Evolutionary conservation across 2,888 invertebrate species (phyloP), one percentile per base, ranked within the genome.

Genomic region (Carterocephalus palaemon): DNA sequence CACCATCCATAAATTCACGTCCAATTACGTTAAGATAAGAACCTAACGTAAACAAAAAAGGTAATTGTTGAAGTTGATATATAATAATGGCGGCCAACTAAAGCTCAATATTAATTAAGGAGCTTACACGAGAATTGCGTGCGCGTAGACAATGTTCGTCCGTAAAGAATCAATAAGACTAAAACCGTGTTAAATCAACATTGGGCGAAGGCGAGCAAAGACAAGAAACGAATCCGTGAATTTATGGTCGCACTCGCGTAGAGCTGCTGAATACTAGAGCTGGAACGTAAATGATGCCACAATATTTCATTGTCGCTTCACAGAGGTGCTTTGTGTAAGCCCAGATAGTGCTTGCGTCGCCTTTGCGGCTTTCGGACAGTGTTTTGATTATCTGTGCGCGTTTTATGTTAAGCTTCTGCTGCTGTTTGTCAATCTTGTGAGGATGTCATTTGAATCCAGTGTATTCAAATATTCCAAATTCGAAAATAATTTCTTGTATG

Each of bases 151-250:
- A 82, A 74, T 74, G 67, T 74, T 69, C 70, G 78, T n/a, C 76
- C 76, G 80, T 83, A 85, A 85, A 85, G 84, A 85, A 86, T 86
- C 86, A 85, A 86, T 86, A 86, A 81, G 73, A 80, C 83, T 85
- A 84, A 85, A 85, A 84, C 84, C 81, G 74, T 80, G 85, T 82
- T 86, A 85, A 85, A 85, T 85, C 85, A 86, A 86, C 85, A 86
- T 84, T 79, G 84, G 83, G 78, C 74, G 75, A 75, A 75, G 59
- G 71, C 41, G 41, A 22, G 70, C 81, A 84, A 72, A 83, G 84
- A 85, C 83, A 84, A 84, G 84, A 79, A 81, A 78, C 74, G 81
- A 79, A 84, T 84, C 82, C 82, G 68, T 63, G 70, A 76, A 86
- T 86, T 86, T 86, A 86, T 85, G 74, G 75, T 70, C 62, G 65